phyloP scores from a whole-genome alignment of 2,888 invertebrate species.

The Masnerella sp. region DNA sequence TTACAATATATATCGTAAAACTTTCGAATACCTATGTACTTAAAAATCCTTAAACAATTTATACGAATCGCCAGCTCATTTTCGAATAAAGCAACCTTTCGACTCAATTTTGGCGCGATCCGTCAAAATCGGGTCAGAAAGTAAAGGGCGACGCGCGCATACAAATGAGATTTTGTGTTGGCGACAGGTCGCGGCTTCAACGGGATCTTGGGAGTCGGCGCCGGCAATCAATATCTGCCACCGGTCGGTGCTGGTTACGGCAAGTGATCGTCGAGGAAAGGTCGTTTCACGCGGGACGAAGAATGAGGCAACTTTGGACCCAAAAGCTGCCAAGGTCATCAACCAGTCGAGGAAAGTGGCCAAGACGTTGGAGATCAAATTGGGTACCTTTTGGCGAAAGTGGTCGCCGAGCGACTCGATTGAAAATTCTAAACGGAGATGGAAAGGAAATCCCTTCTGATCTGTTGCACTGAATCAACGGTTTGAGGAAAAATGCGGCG shows the following conservation, averaged over 20 bases:
- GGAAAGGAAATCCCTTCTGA: too few species aligned
- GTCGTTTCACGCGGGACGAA: too few species aligned
- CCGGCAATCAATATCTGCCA: slow-evolving; percentile 74
- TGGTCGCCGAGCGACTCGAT: too few species aligned
- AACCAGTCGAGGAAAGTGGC: too few species aligned
- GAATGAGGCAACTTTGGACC: too few species aligned
- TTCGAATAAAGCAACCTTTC: slow-evolving; percentile 20
- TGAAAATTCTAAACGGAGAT: too few species aligned
- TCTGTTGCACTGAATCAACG: too few species aligned
- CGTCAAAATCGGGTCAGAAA: slow-evolving; percentile 45
- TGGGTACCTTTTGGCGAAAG: too few species aligned
- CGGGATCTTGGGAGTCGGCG: slow-evolving; percentile 62
- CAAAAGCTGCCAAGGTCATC: slow-evolving; percentile 3
- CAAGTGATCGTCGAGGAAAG: slow-evolving; percentile 71
- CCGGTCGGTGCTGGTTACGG: slow-evolving; percentile 70
- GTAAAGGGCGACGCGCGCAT: slow-evolving; percentile 58
- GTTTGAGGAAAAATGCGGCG: too few species aligned
- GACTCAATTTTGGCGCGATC: slow-evolving; percentile 32
- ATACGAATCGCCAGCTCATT: slow-evolving; percentile 26
- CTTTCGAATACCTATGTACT: slow-evolving; percentile 16
- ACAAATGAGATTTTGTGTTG: slow-evolving; percentile 67
- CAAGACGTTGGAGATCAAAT: too few species aligned
- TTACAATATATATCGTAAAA: too few species aligned
- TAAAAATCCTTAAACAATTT: slow-evolving; percentile 22
- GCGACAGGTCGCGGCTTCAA: slow-evolving; percentile 65